Conservation (phyloP, 2,797 vertebrate genomes). For the Nyctibius grandis region DNA sequence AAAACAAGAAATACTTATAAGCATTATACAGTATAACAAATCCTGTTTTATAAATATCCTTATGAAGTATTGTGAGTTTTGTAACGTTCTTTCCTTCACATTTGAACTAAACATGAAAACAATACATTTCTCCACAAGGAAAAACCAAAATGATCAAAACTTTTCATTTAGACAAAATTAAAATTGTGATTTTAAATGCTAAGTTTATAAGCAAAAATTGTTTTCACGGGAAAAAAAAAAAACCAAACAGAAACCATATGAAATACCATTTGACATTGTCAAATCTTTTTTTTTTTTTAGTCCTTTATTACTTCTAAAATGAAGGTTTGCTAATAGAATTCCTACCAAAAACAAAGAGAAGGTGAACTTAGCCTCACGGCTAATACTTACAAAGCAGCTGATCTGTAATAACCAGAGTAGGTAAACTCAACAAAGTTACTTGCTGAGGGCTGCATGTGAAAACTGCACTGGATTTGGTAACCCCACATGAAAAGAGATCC, state of each 20-base stretch:
- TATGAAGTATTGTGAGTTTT: neutral
- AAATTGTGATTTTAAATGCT: neutral
- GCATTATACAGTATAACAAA: neutral
- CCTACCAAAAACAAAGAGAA: neutral
- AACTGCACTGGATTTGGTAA: neutral
- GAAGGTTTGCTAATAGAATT: neutral
- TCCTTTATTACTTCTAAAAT: neutral
- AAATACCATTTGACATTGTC: neutral
- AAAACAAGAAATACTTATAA: neutral
- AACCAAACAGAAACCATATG: neutral
- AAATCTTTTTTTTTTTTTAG: neutral
- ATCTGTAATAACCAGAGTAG: neutral
- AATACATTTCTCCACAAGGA: neutral
- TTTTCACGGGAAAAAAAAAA: neutral
- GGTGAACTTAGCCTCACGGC: neutral
- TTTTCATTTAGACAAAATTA: neutral
- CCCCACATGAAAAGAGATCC: neutral
- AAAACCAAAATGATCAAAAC: neutral
- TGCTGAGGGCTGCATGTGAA: neutral
- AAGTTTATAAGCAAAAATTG: neutral
- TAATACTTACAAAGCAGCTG: neutral
- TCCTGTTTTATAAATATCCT: neutral
- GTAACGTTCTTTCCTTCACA: neutral
- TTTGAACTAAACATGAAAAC: neutral
- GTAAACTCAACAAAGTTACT: neutral